Conservation (phyloP, 2,888 invertebrate genomes). For the Hyles lineata region DNA sequence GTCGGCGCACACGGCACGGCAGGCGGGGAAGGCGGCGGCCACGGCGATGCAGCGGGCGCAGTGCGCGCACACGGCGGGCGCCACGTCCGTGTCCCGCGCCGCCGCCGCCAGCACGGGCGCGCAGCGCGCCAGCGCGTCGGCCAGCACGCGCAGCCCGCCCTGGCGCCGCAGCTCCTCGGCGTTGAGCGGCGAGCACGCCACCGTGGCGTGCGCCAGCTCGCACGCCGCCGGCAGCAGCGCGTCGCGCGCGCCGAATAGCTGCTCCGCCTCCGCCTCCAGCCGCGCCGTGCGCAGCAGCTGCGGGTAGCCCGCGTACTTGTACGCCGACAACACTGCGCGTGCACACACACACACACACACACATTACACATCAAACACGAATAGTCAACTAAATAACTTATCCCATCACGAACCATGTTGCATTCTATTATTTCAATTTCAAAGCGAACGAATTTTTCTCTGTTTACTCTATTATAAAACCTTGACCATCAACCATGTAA, state of each 20-base stretch:
- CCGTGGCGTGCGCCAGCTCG: constrained; percentile 97
- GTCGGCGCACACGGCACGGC: constrained; percentile 93
- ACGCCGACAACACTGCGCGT: constrained; percentile 92
- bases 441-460: too few relatives aligned
- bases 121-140: constrained; percentile 97
- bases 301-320: constrained; percentile 99
- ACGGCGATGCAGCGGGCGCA: constrained; percentile 97
- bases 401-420: too few relatives aligned
- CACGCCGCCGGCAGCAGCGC: constrained; percentile 94
- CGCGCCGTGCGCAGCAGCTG: constrained; percentile 98
- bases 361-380: too few relatives aligned
- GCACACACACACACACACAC: too few relatives aligned
- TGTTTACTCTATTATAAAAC: too few relatives aligned
- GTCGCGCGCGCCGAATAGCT: constrained; percentile 88
- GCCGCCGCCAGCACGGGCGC: constrained; percentile 93
- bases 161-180: constrained; percentile 98
- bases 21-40: constrained; percentile 96
- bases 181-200: constrained; percentile 97
- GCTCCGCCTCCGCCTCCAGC: constrained; percentile 96
- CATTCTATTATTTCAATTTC: too few relatives aligned
- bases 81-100: constrained; percentile 90
- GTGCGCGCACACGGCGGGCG: constrained; percentile 96
- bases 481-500: too few relatives aligned
- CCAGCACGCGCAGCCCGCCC: constrained; percentile 92
- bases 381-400: too few relatives aligned